phyloP scores from a whole-genome alignment of 2,888 invertebrate species.

The Fragum fragum region DNA sequence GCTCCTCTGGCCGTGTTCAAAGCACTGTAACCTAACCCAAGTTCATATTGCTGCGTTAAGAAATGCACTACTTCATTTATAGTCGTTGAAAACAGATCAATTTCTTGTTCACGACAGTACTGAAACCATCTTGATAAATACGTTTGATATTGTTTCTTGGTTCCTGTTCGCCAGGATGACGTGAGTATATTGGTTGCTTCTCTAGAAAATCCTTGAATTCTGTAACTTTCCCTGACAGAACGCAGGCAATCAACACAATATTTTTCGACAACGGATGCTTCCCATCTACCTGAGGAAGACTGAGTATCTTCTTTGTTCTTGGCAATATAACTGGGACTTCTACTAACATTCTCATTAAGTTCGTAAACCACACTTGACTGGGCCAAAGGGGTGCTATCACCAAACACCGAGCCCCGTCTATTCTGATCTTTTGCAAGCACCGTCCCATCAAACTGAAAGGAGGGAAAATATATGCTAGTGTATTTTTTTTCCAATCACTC shows the following conservation, averaged over 20 bases:
- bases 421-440: conserved; percentile 36
- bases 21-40: conserved; percentile 37
- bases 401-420: conserved; percentile 42
- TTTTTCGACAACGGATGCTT: conserved; percentile 43
- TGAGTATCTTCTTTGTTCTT: conserved; percentile 17
- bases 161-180: conserved; percentile 13
- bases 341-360: conserved; percentile 28
- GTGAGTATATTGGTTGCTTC: conserved; percentile 10
- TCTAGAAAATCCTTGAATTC: conserved; percentile 34
- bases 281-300: conserved; percentile 14
- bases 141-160: conserved; percentile 32
- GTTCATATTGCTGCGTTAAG: conserved; percentile 36
- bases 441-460: conserved; percentile 50
- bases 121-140: conserved; percentile 44
- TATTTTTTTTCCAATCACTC: conserved; percentile 25
- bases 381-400: conserved; percentile 47
- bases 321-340: conserved; percentile 22
- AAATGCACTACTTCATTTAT: conserved; percentile 41
- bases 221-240: conserved; percentile 37
- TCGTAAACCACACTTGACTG: conserved; percentile 51
- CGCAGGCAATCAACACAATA: conserved; percentile 47
- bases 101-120: conserved; percentile 27
- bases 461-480: conserved; percentile 39
- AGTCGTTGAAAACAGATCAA: conserved; percentile 21
- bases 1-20: conserved; percentile 52